Base-by-base conservation (phyloP, 2,797 vertebrate genomes). In the Oreortyx pictus region DNA sequence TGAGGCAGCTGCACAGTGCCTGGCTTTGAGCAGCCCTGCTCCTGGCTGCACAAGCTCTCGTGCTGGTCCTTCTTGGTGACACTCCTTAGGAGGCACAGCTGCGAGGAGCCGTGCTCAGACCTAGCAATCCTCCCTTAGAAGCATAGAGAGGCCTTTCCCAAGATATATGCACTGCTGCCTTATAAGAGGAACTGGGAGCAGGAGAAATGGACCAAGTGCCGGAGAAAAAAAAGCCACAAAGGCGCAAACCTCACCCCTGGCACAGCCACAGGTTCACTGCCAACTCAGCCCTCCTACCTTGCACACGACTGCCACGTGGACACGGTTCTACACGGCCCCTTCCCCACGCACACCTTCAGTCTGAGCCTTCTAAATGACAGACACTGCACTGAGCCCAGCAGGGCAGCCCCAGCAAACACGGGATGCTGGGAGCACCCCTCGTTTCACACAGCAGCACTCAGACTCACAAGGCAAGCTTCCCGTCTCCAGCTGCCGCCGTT, bases 381-480 rank as follows among this genome's bases (percentile, higher is more conserved):
- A 6, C 11, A 14, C 18, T 17, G 14, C 2, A 3, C 44, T 1
- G 5, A 24, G 22, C 5, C 7, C 7, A 59, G 25, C n/a, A 11
- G 1, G 0, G 16, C 0, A 23, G 25, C 44, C 39, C 76, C 47
- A 15, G 31, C 54, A 54, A 14, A 27, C 1, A 7, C 12, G 5
- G 37, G 6, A 12, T 23, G 43, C 78, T 12, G 31, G 31, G 22
- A 1, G 9, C 19, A 3, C 1, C 2, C 25, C 27, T 14, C 25
- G 1, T 25, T 33, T 37, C 3, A 25, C 33, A 9, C 8, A 8
- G 6, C 17, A 33, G 46, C 29, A 43, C n/a, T 18, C 22, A 12
- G 39, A 4, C 35, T 66, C 66, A 33, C 23, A 24, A 24, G 14
- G 18, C 18, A 35, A n/a, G 75, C 29, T 33, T 13, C 7, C 37